Base-by-base conservation (phyloP, 1,140 invertebrate species). In the Drosophila lini region DNA sequence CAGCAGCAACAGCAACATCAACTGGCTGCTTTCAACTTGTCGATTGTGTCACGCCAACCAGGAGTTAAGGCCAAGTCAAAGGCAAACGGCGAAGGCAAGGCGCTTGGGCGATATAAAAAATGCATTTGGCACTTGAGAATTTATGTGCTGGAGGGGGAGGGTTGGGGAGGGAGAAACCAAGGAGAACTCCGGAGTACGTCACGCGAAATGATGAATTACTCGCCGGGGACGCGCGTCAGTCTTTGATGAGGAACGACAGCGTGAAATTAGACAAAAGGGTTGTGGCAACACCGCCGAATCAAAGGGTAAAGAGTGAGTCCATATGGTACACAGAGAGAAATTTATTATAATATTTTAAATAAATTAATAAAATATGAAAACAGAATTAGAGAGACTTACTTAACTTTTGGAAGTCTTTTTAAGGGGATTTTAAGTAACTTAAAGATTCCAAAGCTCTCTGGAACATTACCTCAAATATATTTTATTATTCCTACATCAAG, bases 141-240 rank as follows among this genome's bases (percentile, higher is more conserved):
- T 86, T 88, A 86, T 82, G 81, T 64, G 56, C 4, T 32, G 38
- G 36, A 45, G 61, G 38, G 19, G 45, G 28, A 36, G 41, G 47
- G 50, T 55, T 58, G 44, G 61, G 47, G 34, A 22, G 52, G 32
- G 45, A 25, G 28, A 59, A 70, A 44, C 56, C 53, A 48, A 57
- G 53, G 42, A 78, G 53, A 52, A 42, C 74, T 67, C 74, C 52
- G 76, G 75, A 83, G 84, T 83, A 83, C 77, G 84, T 89, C 84
- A 88, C 80, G 84, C 83, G 69, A 88, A 89, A 89, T 89, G 84
- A 89, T 89, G 84, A 89, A 89, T 89, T 89, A 89, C 84, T 89
- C 84, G 84, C 84, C 78, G 84, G 84, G 84, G 84, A 89, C 84
- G 84, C 85, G 84, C 84, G 84, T 89, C 84, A 89, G 77, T 61